Evolutionary conservation across 2,888 invertebrate genomes (phyloP), one percentile per base, ranked within the genome.

Genomic region (Microchrysa polita): DNA sequence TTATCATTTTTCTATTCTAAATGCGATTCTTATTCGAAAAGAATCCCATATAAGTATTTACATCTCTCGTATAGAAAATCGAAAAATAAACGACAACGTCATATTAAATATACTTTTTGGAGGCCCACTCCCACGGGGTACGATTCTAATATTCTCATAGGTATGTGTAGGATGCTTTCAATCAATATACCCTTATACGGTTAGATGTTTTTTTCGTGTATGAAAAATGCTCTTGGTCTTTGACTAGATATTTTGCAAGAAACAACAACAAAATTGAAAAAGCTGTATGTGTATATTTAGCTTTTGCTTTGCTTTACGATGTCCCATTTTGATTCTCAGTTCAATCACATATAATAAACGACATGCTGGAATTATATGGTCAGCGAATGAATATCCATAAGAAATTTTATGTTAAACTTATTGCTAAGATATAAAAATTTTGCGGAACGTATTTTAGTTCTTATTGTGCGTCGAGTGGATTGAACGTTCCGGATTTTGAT

Each of bases 161-260:
- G 5, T n/a, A 48, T 48, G 16, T 42, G 12, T 48, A 48, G 5
- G 40, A 20, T 34, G 42, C 69, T 69, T 55, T 69, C 69, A 57
- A 55, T 57, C 69, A 69, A 20, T 69, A n/a, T n/a, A 55, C 55
- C 69, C 69, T 69, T 69, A 69, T 69, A 69, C 55, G 69, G 69
- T 69, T 69, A 57, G 42, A 57, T 34, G 40, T 34, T 10, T 23
- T 53, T 18, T 52, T 44, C 18, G 27, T 34, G 4, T 34, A 2
- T 34, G 27, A 34, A 34, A 7, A 34, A 34, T 34, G 27, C 7
- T 34, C 16, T 63, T 69, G 55, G 57, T 55, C 40, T 40, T 7
- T 40, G 34, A 7, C 16, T 12, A n/a, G 16, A 48, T 12, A 48
- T n/a, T 48, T 48, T 12, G 2, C 12, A 48, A 48, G 16, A n/a